A percentile compares a stretch with the other conserved stretches of the same genome.
These are phyloP conservation scores for Chaetops frenatus DNA, from an alignment of 2,113 vertebrate genomes.

Conservation along the genomic window DNA sequence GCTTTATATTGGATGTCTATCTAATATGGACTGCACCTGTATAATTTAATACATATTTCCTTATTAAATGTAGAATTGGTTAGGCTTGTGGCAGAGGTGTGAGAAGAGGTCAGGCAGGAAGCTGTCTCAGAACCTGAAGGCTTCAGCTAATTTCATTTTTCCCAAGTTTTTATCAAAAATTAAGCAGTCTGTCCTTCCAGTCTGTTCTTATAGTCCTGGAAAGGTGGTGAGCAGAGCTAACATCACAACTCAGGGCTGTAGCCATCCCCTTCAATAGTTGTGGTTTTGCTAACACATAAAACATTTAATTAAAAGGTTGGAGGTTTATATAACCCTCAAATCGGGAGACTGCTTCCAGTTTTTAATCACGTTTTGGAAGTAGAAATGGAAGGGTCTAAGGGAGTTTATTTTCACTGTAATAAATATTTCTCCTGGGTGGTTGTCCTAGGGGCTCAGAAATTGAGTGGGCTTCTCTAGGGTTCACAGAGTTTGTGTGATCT, in stretches of 20 bases:
- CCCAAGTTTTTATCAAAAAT: background rate
- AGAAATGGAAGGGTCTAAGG: background rate
- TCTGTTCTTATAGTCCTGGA: background rate
- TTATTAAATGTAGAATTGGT: background rate
- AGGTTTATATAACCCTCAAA: background rate
- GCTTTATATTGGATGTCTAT: background rate
- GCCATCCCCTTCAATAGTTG: background rate
- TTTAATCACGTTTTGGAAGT: background rate
- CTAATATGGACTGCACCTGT: background rate
- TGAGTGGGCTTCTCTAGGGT: background rate
- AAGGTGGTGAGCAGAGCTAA: background rate
- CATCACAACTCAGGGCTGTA: background rate
- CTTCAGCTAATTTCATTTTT: background rate
- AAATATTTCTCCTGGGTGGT: background rate
- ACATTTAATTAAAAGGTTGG: background rate
- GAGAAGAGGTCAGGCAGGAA: background rate
- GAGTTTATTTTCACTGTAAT: background rate
- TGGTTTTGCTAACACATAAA: background rate
- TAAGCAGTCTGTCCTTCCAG: background rate
- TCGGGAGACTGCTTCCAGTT: accelerated
- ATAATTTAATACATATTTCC: background rate
- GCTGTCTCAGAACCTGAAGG: background rate
- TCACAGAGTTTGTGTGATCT: background rate
- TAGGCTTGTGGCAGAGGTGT: background rate
- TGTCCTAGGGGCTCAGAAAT: background rate